Conservation (phyloP, 2,888 invertebrate genomes). For the Syrista parreyssii region DNA sequence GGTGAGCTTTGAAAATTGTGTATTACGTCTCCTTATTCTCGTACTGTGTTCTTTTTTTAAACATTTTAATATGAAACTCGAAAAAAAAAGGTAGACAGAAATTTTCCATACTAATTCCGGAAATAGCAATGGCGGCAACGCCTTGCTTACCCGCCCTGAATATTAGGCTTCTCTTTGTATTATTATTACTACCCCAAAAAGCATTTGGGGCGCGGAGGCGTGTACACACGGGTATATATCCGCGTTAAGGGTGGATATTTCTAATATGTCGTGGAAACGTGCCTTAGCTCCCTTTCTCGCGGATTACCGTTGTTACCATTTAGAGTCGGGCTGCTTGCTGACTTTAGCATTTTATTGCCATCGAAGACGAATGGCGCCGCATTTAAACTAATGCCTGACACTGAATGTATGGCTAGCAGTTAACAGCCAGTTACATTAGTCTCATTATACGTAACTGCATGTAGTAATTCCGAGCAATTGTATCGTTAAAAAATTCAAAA, state of each 20-base stretch:
- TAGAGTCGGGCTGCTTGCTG: slow-evolving; percentile 11
- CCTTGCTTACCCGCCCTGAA: background rate
- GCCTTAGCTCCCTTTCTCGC: slow-evolving; percentile 16
- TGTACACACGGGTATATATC: background rate
- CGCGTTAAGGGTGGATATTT: slow-evolving; percentile 8
- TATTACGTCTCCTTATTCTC: slow-evolving; percentile 11
- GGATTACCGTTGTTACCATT: slow-evolving; percentile 23
- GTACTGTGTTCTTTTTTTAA: background rate
- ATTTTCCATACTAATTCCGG: background rate
- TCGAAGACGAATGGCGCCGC: slow-evolving; percentile 16
- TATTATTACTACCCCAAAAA: background rate
- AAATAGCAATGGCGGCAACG: background rate
- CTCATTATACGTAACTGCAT: background rate
- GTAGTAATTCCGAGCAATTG: background rate
- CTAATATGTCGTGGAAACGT: slow-evolving; percentile 20
- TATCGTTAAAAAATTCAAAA: background rate
- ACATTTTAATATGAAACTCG: background rate
- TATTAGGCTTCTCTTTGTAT: background rate
- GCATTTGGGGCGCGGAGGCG: background rate
- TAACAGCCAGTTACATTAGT: background rate
- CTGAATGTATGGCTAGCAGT: background rate
- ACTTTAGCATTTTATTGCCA: slow-evolving; percentile 22
- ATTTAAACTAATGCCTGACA: slow-evolving; percentile 4
- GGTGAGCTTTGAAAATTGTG: slow-evolving; percentile 58
- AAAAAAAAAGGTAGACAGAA: background rate